Conservation (phyloP, 2,797 vertebrate species). For the Tympanoctomys barrerae region DNA sequence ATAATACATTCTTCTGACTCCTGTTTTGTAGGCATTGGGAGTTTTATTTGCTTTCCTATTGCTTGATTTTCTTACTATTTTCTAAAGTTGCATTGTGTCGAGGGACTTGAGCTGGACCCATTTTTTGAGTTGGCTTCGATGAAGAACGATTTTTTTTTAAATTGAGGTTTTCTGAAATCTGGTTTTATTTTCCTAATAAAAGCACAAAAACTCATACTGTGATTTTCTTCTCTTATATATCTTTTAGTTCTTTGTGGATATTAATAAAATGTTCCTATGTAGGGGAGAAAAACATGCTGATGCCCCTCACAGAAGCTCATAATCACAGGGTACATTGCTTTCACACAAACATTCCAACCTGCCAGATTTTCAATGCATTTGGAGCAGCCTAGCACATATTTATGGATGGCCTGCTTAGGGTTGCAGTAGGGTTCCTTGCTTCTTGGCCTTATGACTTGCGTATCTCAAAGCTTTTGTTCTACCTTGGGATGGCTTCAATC, state of each 20-base stretch:
- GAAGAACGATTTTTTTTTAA: constrained; percentile 43
- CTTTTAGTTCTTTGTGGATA: constrained; percentile 18
- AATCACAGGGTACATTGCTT: constrained; percentile 26
- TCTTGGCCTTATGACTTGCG: neutral
- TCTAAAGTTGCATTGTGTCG: constrained; percentile 40
- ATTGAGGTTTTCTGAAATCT: constrained; percentile 85
- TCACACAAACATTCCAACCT: constrained; percentile 50
- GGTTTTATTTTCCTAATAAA: constrained; percentile 84
- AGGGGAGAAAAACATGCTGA: constrained; percentile 29
- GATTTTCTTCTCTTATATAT: constrained; percentile 65
- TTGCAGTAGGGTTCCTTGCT: neutral
- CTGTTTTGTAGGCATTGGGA: neutral
- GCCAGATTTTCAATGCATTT: constrained; percentile 8
- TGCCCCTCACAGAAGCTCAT: constrained; percentile 28
- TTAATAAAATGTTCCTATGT: constrained; percentile 8
- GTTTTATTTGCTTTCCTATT: constrained; percentile 68
- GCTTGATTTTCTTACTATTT: constrained; percentile 68
- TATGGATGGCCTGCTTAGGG: constrained; percentile 5
- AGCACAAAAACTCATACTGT: constrained; percentile 79
- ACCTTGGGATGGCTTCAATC: constrained; percentile 78
- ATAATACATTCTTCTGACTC: constrained; percentile 44
- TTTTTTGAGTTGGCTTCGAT: constrained; percentile 42
- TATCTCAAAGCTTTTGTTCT: constrained; percentile 23
- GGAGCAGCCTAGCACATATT: neutral
- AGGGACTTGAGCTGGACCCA: constrained; percentile 51